These are phyloP conservation scores for Pherbina coryleti DNA, from an alignment of 2,888 invertebrate genomes.

Conservation along the genomic window DNA sequence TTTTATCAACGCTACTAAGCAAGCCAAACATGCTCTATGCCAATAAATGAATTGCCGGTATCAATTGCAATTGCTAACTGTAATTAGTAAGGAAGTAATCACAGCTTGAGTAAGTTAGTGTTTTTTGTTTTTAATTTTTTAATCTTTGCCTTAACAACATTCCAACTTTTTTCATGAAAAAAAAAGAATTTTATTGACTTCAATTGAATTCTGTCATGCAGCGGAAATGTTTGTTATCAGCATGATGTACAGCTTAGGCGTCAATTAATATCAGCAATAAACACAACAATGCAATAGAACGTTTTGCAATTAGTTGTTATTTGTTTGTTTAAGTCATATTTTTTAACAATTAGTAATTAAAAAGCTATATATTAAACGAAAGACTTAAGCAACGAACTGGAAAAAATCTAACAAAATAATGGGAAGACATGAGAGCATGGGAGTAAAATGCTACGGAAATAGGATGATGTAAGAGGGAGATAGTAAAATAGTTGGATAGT, in stretches of 20 bases:
- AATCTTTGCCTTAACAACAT: too few species aligned
- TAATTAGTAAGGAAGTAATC: conserved; percentile 4
- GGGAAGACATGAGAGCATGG: too few species aligned
- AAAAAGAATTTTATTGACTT: not conserved
- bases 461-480: too few species aligned
- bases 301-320: too few species aligned
- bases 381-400: conserved; percentile 1
- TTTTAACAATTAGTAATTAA: not conserved
- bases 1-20: not conserved
- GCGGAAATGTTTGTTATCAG: conserved; percentile 8
- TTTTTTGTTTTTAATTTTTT: not conserved
- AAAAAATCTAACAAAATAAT: not conserved
- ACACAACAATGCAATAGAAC: too few species aligned
- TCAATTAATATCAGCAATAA: too few species aligned
- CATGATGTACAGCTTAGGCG: not conserved
- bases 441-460: too few species aligned
- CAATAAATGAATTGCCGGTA: not conserved
- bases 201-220: not conserved
- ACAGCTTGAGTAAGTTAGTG: not conserved
- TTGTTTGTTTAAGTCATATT: not conserved
- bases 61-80: not conserved
- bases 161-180: not conserved
- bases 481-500: too few species aligned
- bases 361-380: not conserved
- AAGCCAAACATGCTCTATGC: not conserved